Evolutionary conservation across 1,140 invertebrate genomes (phyloP).

Genomic region (Solenopsis fugax): DNA sequence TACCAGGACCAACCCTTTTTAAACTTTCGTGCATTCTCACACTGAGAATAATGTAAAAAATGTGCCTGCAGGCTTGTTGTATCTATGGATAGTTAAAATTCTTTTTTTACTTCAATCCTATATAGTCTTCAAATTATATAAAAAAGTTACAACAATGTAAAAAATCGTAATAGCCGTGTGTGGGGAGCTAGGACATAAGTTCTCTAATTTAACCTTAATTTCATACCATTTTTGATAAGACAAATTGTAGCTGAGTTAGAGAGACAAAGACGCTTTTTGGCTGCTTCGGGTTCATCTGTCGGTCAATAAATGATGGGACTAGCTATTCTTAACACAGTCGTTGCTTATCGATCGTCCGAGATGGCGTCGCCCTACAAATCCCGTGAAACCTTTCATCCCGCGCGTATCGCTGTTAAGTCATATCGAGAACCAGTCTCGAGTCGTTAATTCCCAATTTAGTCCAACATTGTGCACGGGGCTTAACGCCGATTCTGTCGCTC

Average conservation of each 20-base stretch:
- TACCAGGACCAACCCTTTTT: too few relatives aligned
- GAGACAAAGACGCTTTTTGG: neutral
- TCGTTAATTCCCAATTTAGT: slow-evolving; percentile 17
- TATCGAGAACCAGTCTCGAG: neutral
- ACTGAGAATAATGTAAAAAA: too few relatives aligned
- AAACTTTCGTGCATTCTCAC: too few relatives aligned
- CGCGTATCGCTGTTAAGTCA: slow-evolving; percentile 24
- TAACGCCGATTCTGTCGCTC: slow-evolving; percentile 14
- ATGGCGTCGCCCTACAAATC: slow-evolving; percentile 45
- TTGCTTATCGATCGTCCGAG: slow-evolving; percentile 48
- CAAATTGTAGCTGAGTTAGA: neutral
- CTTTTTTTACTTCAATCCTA: too few relatives aligned
- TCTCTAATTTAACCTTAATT: neutral
- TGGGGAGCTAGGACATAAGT: too few relatives aligned
- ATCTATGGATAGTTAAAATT: too few relatives aligned
- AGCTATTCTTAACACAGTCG: slow-evolving; percentile 50
- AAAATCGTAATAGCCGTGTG: too few relatives aligned
- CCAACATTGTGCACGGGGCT: slow-evolving; percentile 16
- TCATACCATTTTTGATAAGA: neutral
- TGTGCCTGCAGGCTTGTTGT: too few relatives aligned
- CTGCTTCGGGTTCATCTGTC: neutral
- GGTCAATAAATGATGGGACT: slow-evolving; percentile 43
- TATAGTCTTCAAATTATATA: too few relatives aligned
- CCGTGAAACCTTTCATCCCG: neutral
- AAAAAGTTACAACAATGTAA: too few relatives aligned